Conservation (phyloP, 2,797 vertebrate genomes). For the Hozukius guyotensis region DNA sequence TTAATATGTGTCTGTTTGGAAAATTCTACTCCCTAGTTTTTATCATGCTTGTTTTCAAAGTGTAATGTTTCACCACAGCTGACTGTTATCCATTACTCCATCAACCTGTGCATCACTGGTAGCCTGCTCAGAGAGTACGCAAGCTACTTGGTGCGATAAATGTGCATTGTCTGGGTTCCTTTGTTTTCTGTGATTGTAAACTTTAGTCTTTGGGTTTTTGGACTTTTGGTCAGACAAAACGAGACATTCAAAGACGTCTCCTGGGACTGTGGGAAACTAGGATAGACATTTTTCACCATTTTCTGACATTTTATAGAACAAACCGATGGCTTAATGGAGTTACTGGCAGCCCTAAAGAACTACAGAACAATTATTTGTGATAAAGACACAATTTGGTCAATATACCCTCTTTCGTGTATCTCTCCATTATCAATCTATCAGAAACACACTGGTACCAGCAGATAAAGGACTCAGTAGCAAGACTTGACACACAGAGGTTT, state of each 20-base stretch:
- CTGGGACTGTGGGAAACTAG: neutral
- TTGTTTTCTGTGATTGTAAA: neutral
- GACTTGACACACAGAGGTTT: neutral
- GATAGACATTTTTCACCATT: neutral
- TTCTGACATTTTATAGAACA: neutral
- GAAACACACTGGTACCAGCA: neutral
- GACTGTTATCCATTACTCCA: too few species aligned
- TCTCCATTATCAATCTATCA: neutral
- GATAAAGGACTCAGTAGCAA: neutral
- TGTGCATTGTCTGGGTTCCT: neutral
- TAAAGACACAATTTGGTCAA: neutral
- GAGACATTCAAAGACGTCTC: neutral
- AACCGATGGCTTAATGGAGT: neutral
- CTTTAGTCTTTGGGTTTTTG: too few species aligned
- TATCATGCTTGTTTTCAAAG: too few species aligned
- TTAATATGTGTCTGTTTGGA: neutral
- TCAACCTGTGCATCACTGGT: too few species aligned
- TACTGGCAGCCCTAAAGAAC: neutral
- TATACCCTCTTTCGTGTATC: neutral
- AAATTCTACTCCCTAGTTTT: neutral
- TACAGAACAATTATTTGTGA: neutral
- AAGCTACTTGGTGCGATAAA: too few species aligned
- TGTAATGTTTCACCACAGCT: too few species aligned
- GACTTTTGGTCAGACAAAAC: fast-evolving
- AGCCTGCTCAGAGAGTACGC: too few species aligned